phyloP scores from a whole-genome alignment of 2,113 vertebrate species.

The Piliocolobus tephrosceles region DNA sequence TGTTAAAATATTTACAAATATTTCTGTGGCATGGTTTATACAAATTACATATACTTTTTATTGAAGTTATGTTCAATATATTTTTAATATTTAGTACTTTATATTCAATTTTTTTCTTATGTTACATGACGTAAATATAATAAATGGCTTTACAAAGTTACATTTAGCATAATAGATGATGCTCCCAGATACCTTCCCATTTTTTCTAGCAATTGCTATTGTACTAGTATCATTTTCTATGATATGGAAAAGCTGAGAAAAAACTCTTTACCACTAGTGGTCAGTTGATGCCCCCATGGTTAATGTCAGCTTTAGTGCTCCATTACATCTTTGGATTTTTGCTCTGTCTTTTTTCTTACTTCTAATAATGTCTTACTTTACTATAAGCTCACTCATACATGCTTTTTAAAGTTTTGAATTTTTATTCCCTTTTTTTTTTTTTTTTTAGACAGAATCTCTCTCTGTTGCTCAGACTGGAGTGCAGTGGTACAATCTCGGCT shows the following conservation, averaged over 20 bases:
- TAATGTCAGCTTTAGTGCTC: neutral
- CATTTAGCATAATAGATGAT: neutral
- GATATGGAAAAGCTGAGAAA: neutral
- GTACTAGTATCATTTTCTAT: neutral
- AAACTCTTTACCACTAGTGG: neutral
- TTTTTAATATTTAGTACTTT: constrained; percentile 7
- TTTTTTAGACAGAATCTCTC: no score
- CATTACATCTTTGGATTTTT: neutral
- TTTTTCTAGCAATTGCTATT: neutral
- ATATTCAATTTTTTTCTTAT: constrained; percentile 24
- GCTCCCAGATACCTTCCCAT: neutral
- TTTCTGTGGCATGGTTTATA: neutral
- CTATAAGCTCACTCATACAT: neutral
- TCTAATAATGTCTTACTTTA: neutral
- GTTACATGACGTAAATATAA: neutral
- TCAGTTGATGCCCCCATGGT: neutral
- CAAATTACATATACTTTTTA: constrained; percentile 10
- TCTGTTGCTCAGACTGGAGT: no score
- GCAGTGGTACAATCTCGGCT: no score
- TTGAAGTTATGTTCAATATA: neutral
- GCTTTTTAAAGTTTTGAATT: neutral
- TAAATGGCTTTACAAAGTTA: constrained; percentile 23
- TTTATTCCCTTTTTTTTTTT: neutral
- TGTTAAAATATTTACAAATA: constrained; percentile 22
- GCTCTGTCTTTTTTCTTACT: constrained; percentile 2